Conservation (phyloP, 2,113 vertebrate genomes). For the Petaurus breviceps region DNA sequence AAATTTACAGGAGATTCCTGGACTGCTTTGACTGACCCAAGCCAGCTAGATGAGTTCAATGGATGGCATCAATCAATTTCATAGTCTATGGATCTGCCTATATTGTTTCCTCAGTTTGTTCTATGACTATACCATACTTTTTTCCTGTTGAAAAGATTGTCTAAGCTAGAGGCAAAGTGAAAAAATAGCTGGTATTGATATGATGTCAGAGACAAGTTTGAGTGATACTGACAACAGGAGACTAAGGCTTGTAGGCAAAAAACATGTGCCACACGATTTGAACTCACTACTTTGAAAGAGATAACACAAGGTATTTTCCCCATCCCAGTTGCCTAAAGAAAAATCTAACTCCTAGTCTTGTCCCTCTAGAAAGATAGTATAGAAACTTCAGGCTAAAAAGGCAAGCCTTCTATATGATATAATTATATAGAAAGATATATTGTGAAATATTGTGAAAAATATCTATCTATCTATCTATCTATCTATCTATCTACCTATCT, state of each 20-base stretch:
- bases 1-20: background rate
- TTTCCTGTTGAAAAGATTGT: background rate
- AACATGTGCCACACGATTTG: background rate
- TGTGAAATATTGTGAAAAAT: no score
- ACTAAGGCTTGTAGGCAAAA: background rate
- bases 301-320: background rate
- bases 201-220: background rate
- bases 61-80: background rate
- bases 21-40: background rate
- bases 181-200: slow-evolving; percentile 12
- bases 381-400: background rate
- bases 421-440: no score
- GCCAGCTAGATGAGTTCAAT: background rate
- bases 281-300: background rate
- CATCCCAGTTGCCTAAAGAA: background rate
- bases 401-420: no score
- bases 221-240: background rate
- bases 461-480: no score
- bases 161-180: slow-evolving; percentile 18
- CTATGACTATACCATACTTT: background rate
- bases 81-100: background rate
- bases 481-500: no score
- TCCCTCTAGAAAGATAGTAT: background rate
- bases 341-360: background rate
- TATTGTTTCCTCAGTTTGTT: slow-evolving; percentile 19